Evolutionary conservation across 2,888 invertebrate genomes (phyloP).

Genomic region (Notodonta dromedarius): DNA sequence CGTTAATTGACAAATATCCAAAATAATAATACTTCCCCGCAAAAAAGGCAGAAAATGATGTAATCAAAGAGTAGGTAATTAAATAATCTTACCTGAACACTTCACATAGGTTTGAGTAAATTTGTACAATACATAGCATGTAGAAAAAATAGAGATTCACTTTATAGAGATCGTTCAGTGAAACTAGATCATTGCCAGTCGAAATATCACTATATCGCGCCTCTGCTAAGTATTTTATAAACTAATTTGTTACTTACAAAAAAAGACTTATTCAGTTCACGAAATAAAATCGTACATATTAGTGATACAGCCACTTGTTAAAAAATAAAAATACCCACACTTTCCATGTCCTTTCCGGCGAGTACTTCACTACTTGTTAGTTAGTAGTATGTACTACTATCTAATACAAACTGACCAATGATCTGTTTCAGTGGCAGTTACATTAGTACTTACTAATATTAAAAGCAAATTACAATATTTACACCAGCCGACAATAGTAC

Average conservation of each 20-base stretch:
- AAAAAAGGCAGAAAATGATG: slow-evolving; percentile 23
- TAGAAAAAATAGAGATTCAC: slow-evolving; percentile 84
- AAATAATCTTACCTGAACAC: slow-evolving; percentile 73
- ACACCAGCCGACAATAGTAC: slow-evolving; percentile 69
- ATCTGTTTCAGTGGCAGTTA: slow-evolving; percentile 80
- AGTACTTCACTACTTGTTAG: neutral
- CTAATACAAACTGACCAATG: slow-evolving; percentile 62
- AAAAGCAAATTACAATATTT: slow-evolving; percentile 82
- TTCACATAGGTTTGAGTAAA: slow-evolving; percentile 77
- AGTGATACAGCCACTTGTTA: no score
- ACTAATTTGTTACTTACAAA: no score
- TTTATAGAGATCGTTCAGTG: slow-evolving; percentile 82
- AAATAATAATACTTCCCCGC: slow-evolving; percentile 38
- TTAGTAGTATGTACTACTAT: slow-evolving; percentile 11
- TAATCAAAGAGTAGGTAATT: slow-evolving; percentile 44
- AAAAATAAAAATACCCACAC: no score
- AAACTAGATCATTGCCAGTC: slow-evolving; percentile 78
- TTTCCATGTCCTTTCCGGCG: neutral
- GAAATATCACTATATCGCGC: slow-evolving; percentile 10
- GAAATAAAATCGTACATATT: neutral
- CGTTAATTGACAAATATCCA: slow-evolving; percentile 77
- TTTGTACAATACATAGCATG: slow-evolving; percentile 83
- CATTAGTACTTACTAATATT: slow-evolving; percentile 70
- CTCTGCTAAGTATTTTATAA: neutral
- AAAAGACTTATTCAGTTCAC: neutral